Conservation (phyloP, 2,113 vertebrate species). For the Apodemus speciosus region DNA sequence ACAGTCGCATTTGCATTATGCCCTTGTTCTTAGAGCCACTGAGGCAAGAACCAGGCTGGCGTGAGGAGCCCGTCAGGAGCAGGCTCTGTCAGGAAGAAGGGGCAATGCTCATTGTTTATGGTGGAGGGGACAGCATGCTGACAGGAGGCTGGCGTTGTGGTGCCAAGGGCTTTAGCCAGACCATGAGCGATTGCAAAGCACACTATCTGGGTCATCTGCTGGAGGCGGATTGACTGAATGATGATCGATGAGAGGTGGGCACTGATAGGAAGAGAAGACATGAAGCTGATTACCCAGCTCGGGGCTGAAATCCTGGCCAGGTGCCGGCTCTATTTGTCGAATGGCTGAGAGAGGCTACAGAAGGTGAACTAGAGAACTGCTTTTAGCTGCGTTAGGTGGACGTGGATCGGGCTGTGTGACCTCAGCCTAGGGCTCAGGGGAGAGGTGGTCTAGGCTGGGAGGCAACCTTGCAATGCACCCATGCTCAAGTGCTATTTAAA, state of each 20-base stretch:
- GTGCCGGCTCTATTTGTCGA: not conserved
- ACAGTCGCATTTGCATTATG: not conserved
- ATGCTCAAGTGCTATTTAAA: not conserved
- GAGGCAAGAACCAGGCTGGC: not conserved
- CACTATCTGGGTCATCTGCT: not conserved
- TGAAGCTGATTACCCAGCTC: not conserved
- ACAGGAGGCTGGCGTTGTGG: not conserved
- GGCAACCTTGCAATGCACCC: not conserved
- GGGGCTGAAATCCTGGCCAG: not conserved
- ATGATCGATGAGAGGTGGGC: no score
- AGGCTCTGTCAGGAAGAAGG: not conserved
- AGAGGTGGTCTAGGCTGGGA: not conserved
- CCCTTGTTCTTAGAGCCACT: not conserved
- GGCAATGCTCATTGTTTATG: not conserved
- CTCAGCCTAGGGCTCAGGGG: not conserved
- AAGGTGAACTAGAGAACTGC: not conserved
- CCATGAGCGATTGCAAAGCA: not conserved
- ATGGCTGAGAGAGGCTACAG: not conserved
- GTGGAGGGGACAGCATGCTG: not conserved
- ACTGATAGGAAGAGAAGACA: not conserved
- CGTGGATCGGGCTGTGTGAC: not conserved
- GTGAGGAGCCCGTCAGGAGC: not conserved
- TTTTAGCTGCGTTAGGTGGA: not conserved
- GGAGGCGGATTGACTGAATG: not conserved
- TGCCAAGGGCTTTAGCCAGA: not conserved